Conservation (phyloP, 2,888 invertebrate genomes). For the Parascotia fuliginaria region DNA sequence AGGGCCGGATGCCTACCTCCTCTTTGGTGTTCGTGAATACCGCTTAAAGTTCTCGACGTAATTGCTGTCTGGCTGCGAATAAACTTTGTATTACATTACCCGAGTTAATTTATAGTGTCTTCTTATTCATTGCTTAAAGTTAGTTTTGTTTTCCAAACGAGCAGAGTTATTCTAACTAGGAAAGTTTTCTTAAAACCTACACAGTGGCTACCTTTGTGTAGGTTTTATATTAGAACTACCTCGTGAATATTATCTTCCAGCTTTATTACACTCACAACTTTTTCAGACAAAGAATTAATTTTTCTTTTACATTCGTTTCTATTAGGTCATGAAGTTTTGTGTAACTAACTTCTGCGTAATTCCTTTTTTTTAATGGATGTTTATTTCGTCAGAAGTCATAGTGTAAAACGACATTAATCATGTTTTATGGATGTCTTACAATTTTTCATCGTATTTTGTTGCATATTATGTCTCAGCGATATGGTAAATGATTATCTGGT, state of each 20-base stretch:
- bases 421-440: conserved; percentile 33
- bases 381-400: conserved; percentile 25
- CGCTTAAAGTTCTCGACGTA: conserved; percentile 79
- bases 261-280: conserved; percentile 16
- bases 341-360: conserved; percentile 18
- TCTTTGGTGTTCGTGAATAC: conserved; percentile 79
- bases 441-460: conserved; percentile 15
- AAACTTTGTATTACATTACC: conserved; percentile 84
- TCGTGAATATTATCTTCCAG: conserved; percentile 12
- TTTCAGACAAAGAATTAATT: conserved; percentile 26
- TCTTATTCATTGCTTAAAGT: conserved; percentile 77
- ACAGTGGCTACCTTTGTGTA: conserved; percentile 32
- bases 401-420: conserved; percentile 14
- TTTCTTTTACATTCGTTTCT: conserved; percentile 29
- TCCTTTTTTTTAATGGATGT: conserved; percentile 26
- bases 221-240: conserved; percentile 30
- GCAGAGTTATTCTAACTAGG: conserved; percentile 58
- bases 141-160: conserved; percentile 70
- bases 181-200: conserved; percentile 49
- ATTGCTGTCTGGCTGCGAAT: conserved; percentile 83
- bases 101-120: conserved; percentile 81
- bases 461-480: conserved; percentile 16
- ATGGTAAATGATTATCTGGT: conserved; percentile 46
- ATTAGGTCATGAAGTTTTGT: conserved; percentile 30
- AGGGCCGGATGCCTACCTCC: conserved; percentile 56